These are phyloP conservation scores for Ciconia nigra DNA, from an alignment of 2,797 vertebrate species.

Conservation along the genomic window DNA sequence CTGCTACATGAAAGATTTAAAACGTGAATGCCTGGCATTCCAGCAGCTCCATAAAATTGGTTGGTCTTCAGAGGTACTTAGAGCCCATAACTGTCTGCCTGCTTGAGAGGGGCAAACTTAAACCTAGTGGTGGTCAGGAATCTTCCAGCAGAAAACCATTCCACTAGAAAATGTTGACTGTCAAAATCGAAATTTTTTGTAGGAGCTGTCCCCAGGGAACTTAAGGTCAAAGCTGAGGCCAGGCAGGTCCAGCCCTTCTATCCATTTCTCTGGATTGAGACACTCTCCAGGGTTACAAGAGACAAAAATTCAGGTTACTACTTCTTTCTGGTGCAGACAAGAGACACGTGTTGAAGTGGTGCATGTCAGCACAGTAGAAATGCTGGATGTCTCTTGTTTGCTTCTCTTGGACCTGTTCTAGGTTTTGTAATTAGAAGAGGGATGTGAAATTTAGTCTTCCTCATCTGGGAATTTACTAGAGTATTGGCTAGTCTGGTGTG, in stretches of 20 bases:
- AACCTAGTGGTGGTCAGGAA: neutral
- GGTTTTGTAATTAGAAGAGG: neutral
- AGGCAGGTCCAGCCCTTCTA: neutral
- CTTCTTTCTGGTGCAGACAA: neutral
- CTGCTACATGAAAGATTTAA: neutral
- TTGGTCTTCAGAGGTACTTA: neutral
- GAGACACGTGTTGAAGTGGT: neutral
- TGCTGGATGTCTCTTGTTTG: neutral
- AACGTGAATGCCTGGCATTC: neutral
- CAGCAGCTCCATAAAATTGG: neutral
- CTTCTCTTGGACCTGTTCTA: neutral
- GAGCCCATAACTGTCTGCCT: neutral
- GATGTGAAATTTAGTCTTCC: neutral
- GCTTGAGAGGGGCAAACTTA: neutral
- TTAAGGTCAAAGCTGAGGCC: neutral
- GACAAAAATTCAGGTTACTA: neutral
- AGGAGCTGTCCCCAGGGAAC: neutral
- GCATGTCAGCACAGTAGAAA: neutral
- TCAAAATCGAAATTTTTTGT: neutral
- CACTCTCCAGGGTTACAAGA: neutral
- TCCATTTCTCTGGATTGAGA: neutral
- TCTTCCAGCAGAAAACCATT: neutral
- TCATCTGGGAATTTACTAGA: neutral
- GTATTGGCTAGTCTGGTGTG: neutral
- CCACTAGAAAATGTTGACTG: neutral